phyloP scores from a whole-genome alignment of 2,113 vertebrate species.

The Phalacrocorax aristotelis region DNA sequence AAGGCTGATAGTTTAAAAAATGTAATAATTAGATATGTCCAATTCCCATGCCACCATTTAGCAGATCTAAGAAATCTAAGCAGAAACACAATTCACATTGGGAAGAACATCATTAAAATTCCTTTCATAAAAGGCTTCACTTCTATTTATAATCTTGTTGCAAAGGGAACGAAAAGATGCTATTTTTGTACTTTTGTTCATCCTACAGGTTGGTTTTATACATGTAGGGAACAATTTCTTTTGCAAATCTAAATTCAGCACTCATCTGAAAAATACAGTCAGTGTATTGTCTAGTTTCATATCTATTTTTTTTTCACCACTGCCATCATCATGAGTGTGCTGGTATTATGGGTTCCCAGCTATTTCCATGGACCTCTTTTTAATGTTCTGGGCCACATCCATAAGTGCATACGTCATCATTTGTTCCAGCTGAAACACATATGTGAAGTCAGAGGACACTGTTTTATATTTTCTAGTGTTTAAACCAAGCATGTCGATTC shows the following conservation, averaged over 20 bases:
- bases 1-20: not conserved
- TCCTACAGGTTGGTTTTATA: not conserved
- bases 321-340: not conserved
- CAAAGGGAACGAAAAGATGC: not conserved
- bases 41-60: not conserved
- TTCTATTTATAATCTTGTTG: not conserved
- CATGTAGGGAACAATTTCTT: not conserved
- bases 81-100: not conserved
- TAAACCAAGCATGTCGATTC: not conserved
- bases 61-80: not conserved
- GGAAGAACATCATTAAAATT: constrained; percentile 13
- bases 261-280: not conserved
- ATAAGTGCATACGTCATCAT: not conserved
- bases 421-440: not conserved
- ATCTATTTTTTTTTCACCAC: not conserved
- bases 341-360: not conserved
- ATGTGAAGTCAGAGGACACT: not conserved
- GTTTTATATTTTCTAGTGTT: not conserved
- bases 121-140: not conserved
- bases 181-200: not conserved
- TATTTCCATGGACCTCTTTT: not conserved
- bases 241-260: not conserved
- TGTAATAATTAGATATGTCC: not conserved
- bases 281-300: not conserved
- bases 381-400: not conserved